Conservation (phyloP, 2,888 invertebrate genomes). For the Choreutis nemorana region DNA sequence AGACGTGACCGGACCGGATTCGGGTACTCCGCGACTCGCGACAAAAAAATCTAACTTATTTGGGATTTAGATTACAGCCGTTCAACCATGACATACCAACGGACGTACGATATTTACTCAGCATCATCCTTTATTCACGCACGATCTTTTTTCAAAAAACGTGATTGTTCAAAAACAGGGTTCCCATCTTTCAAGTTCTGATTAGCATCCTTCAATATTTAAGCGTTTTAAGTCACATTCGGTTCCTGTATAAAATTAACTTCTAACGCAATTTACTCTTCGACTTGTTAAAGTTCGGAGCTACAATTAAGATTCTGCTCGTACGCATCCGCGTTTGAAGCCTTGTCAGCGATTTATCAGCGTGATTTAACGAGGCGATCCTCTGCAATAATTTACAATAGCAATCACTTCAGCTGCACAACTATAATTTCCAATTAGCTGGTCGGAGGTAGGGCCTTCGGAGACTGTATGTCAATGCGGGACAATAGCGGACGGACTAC, state of each 20-base stretch:
- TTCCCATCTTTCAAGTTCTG: neutral
- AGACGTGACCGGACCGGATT: slow-evolving; percentile 39
- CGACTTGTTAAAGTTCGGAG: neutral
- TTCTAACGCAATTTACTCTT: too few species aligned
- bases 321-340: slow-evolving; percentile 19
- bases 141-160: slow-evolving; percentile 27
- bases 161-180: neutral
- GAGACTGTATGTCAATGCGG: slow-evolving; percentile 13
- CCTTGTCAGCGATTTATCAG: slow-evolving; percentile 35
- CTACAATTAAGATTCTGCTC: slow-evolving; percentile 15
- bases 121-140: slow-evolving; percentile 49
- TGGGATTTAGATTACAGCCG: slow-evolving; percentile 44
- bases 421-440: slow-evolving; percentile 54
- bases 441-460: slow-evolving; percentile 21
- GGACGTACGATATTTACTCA: slow-evolving; percentile 51
- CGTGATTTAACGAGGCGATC: slow-evolving; percentile 38
- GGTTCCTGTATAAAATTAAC: too few species aligned
- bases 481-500: slow-evolving; percentile 15
- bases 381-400: slow-evolving; percentile 36
- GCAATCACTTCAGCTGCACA: slow-evolving; percentile 28
- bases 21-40: slow-evolving; percentile 21
- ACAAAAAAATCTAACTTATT: slow-evolving; percentile 60
- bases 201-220: neutral
- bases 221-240: neutral
- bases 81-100: slow-evolving; percentile 38